phyloP scores from a whole-genome alignment of 1,140 invertebrate genomes.

The Paraescarpia echinospica region DNA sequence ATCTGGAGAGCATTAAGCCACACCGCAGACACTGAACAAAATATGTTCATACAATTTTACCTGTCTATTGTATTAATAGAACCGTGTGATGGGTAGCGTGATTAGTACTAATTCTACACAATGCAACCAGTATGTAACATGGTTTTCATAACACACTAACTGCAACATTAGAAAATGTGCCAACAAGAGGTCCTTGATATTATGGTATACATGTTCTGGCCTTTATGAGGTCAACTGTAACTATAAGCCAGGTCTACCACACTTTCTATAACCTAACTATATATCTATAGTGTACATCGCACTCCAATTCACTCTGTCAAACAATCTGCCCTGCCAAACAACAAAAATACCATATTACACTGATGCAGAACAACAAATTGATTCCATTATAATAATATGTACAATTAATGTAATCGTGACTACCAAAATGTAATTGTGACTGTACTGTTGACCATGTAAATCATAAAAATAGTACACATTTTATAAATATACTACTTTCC shows the following conservation, averaged over 20 bases:
- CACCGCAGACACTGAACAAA: background rate
- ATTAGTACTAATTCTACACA: background rate
- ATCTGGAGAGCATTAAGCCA: background rate
- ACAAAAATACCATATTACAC: background rate
- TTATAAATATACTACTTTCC: background rate
- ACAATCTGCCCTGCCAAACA: background rate
- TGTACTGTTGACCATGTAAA: background rate
- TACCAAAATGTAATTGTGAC: background rate
- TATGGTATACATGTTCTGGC: background rate
- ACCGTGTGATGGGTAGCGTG: background rate
- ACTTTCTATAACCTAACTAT: background rate
- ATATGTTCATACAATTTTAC: background rate
- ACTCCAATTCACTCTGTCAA: background rate
- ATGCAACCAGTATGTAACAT: background rate
- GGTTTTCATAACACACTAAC: background rate
- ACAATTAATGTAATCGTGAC: background rate
- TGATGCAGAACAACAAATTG: background rate
- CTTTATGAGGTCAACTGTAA: background rate
- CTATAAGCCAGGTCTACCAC: background rate
- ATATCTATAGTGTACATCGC: background rate
- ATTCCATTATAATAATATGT: background rate
- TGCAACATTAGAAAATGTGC: background rate
- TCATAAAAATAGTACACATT: background rate
- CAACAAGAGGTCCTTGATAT: background rate
- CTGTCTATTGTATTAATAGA: background rate